Percentiles rank a stretch among this genome's conserved stretches.
These are phyloP conservation scores for Sminthurinus aureus DNA, from an alignment of 2,888 invertebrate genomes.

Conservation along the genomic window DNA sequence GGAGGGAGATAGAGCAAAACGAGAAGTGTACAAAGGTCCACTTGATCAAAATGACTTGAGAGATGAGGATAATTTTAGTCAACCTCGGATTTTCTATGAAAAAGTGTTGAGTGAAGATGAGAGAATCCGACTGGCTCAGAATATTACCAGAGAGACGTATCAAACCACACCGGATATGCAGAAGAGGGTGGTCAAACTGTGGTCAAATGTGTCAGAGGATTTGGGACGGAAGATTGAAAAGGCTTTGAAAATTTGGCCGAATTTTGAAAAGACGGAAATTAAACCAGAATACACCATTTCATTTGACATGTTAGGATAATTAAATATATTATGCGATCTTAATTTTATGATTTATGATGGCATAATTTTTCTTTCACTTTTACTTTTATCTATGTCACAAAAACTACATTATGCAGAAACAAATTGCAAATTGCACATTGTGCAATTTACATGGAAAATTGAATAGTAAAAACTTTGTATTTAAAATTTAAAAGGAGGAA, in stretches of 20 bases:
- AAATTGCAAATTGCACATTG: too few relatives aligned
- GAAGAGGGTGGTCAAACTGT: neutral
- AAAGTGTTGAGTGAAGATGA: neutral
- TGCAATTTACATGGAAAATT: too few relatives aligned
- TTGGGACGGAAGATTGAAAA: neutral
- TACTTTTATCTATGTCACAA: too few relatives aligned
- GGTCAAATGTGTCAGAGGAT: neutral
- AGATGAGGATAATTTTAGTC: conserved; percentile 90
- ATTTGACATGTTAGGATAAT: too few relatives aligned
- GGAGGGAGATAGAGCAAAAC: conserved; percentile 72
- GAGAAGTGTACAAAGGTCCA: conserved; percentile 69
- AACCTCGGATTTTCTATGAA: conserved; percentile 62
- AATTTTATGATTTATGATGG: too few relatives aligned
- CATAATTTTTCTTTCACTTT: too few relatives aligned
- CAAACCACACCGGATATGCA: neutral
- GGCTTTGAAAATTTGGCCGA: neutral
- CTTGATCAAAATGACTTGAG: conserved; percentile 75
- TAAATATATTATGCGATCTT: too few relatives aligned
- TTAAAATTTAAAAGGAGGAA: too few relatives aligned
- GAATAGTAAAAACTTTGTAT: too few relatives aligned
- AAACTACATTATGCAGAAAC: too few relatives aligned
- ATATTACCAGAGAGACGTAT: neutral
- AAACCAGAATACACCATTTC: too few relatives aligned
- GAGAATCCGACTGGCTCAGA: neutral
- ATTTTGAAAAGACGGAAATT: too few relatives aligned